phyloP scores from a whole-genome alignment of 2,888 invertebrate genomes.

The Aethes cnicana region DNA sequence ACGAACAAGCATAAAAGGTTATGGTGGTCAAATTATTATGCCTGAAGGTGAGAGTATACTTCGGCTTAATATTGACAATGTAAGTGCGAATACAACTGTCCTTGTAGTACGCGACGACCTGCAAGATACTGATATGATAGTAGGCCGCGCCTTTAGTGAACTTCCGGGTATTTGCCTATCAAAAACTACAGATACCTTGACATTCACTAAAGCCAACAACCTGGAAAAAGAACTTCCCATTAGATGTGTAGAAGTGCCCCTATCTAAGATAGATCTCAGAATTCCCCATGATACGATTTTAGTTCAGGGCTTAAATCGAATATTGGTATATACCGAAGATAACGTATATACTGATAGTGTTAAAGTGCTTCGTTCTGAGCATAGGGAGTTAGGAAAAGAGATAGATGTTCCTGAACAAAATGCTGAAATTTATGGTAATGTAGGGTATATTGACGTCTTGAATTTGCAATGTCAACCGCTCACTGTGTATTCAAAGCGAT shows the following conservation, averaged over 20 bases:
- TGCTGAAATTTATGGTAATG: not conserved
- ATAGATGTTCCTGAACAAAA: not conserved
- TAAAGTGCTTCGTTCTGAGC: not conserved
- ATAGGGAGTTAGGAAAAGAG: not conserved
- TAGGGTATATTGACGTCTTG: not conserved
- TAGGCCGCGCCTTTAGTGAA: slow-evolving; percentile 6
- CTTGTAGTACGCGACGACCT: slow-evolving; percentile 1
- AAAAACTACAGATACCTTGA: not conserved
- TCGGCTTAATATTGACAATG: slow-evolving; percentile 10
- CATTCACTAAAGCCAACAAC: not conserved
- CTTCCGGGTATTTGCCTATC: not conserved
- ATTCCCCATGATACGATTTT: not conserved
- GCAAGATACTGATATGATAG: slow-evolving; percentile 11
- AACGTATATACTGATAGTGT: not conserved
- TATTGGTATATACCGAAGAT: not conserved
- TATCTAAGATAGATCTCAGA: not conserved
- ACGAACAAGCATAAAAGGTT: slow-evolving; percentile 18
- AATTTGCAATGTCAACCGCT: not conserved
- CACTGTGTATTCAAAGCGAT: not conserved
- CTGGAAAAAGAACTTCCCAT: not conserved
- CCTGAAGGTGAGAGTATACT: slow-evolving; percentile 12
- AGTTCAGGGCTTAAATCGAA: not conserved
- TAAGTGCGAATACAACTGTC: not conserved
- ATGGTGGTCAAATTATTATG: slow-evolving; percentile 20
- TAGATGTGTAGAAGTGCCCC: not conserved